Evolutionary conservation across 2,113 vertebrate species (phyloP), one percentile per base, ranked within the genome.

Genomic region (Taxidea taxus): DNA sequence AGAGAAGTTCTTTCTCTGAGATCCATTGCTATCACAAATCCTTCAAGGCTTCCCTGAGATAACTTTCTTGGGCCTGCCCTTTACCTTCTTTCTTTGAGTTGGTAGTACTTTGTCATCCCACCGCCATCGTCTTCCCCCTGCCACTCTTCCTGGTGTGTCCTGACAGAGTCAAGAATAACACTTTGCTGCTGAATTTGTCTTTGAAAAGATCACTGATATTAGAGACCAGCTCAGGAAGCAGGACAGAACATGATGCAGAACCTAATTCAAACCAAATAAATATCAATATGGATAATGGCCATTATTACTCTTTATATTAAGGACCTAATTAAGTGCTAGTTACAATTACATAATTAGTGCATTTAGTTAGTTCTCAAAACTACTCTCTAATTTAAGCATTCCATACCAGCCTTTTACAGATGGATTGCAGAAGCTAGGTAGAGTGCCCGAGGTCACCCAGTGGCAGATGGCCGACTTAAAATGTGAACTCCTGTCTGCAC

Each of bases 221-320:
- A 21, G 29, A 20, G 39, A 58, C 47, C 31, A 62, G 6, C 39
- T 92, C 58, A 37, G n/a, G 13, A 54, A 64, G 31, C 51, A 91
- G n/a, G 60, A 78, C 4, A 74, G 74, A 89, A 62, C 37, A 9
- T 39, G 29, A 58, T 74, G 2, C 20, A 84, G 39, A 62, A 84
- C 2, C 4, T 74, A 58, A n/a, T 75, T 93, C 74, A 89, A 97
- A 74, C 34, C 77, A 91, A 94, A 60, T 29, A 13, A 44, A 58
- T 7, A 86, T 89, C 84, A 77, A 37, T 89, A 84, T 51, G 23
- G 66, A 81, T 56, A 94, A 86, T 84, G 60, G 56, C 72, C 82
- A 70, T 80, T 74, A 44, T 72, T 95, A 66, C 21, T 92, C 34
- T 90, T 82, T 87, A 85, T 82, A 85, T 82, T 42, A 94, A 72